Conservation (phyloP, 23 tunicate species). For the Styela clava region DNA sequence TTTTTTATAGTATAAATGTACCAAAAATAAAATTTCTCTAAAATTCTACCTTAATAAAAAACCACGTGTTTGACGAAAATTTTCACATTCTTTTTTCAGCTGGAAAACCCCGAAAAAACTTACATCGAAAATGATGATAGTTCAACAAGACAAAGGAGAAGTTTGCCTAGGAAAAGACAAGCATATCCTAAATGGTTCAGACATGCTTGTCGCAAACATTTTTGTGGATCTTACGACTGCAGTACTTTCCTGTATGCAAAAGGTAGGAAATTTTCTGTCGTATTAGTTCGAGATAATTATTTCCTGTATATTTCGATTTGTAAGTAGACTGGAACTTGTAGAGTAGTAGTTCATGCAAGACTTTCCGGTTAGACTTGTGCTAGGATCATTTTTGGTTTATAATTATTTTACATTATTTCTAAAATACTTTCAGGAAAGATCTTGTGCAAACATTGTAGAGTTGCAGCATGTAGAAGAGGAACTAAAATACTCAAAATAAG, state of each 20-base stretch:
- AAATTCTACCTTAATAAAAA: too few species aligned
- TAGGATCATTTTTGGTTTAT: too few species aligned
- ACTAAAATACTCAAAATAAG: neutral
- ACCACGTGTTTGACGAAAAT: too few species aligned
- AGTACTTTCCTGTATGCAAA: conserved; percentile 7
- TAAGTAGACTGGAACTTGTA: too few species aligned
- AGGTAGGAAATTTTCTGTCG: neutral
- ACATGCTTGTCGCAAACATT: neutral
- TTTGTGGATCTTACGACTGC: neutral
- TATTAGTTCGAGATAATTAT: too few species aligned
- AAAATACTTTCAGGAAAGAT: conserved; percentile 2
- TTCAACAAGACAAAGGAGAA: neutral
- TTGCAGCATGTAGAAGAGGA: neutral
- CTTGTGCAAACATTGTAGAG: neutral
- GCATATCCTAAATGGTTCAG: neutral
- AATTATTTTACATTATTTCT: too few species aligned
- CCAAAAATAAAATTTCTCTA: too few species aligned
- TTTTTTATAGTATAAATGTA: too few species aligned
- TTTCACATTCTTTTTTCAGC: neutral
- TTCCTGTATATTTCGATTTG: too few species aligned
- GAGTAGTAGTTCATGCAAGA: too few species aligned
- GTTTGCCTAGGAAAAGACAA: neutral
- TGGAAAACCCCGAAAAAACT: neutral
- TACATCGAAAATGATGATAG: neutral
- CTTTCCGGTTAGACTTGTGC: too few species aligned